Evolutionary conservation across 2,797 vertebrate species (phyloP), one percentile per base, ranked within the genome.

Genomic region (Falco berigora): DNA sequence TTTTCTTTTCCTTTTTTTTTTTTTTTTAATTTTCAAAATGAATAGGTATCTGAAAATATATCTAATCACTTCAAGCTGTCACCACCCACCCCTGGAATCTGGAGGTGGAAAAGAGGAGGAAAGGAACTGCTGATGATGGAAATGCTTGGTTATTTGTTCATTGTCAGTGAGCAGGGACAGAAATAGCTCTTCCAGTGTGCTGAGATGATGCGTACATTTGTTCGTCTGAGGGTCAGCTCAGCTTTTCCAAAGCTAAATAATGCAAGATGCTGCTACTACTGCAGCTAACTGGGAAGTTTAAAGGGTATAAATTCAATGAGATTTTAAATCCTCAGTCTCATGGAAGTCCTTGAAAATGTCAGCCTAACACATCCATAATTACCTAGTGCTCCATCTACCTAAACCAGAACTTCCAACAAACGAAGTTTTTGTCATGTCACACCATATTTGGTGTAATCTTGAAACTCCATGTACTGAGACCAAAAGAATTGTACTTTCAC

Each of bases 11-110:
- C 50, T 32, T 3, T 10, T 47, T 58, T 69, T 71, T 85, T 62
- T 52, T 76, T 46, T n/a, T 50, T 28, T 3, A 23, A 27, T 61
- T 61, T 90, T 89, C 63, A 71, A 81, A 92, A 79, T 66, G 73
- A 95, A 94, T 86, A 97, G 90, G 83, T 95, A 81, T 95, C 95
- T 49, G 59, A 95, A 96, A 96, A 95, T 86, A 91, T 11, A 95
- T 61, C 56, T 76, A 82, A 86, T 90, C 77, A 34, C 67, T 96
- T 90, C 73, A 76, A 96, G 94, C 92, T 97, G 96, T 97, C 96
- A 97, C 94, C 95, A 92, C 94, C 95, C 91, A 96, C 95, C 86
- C 74, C 71, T 95, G 88, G 93, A 96, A 94, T 63, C 55, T 82
- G 96, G 44, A 67, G 95, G 93, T 88, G 93, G 93, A 81, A 92